Conservation (phyloP, 2,888 invertebrate genomes). For the Stictocephala bisonia region DNA sequence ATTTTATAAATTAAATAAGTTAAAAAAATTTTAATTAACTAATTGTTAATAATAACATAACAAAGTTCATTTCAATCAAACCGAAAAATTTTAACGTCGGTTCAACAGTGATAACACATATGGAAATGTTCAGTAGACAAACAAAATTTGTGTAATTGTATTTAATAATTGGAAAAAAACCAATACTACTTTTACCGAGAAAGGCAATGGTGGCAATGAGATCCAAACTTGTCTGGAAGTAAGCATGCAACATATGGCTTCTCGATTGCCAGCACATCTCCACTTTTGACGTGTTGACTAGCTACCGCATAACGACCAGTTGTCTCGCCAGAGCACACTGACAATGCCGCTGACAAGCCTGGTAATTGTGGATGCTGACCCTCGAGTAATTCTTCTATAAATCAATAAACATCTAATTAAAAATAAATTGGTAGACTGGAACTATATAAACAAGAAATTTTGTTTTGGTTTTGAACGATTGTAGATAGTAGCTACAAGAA, state of each 20-base stretch:
- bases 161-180: background rate
- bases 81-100: background rate
- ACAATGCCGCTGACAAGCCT: slow-evolving; percentile 61
- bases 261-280: slow-evolving; percentile 79
- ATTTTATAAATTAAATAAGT: too few relatives aligned
- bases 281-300: slow-evolving; percentile 71
- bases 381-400: slow-evolving; percentile 67
- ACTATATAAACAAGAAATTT: too few relatives aligned
- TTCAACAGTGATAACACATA: too few relatives aligned
- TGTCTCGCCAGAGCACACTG: slow-evolving; percentile 60
- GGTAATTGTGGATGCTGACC: slow-evolving; percentile 69
- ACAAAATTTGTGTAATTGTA: background rate
- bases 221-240: slow-evolving; percentile 78
- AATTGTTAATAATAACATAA: background rate
- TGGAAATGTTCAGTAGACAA: background rate
- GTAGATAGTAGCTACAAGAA: too few relatives aligned
- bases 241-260: slow-evolving; percentile 80
- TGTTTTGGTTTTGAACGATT: too few relatives aligned
- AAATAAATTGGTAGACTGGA: too few relatives aligned
- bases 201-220: slow-evolving; percentile 85
- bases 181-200: slow-evolving; percentile 69
- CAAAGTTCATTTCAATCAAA: background rate
- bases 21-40: too few relatives aligned
- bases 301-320: slow-evolving; percentile 80
- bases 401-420: too few relatives aligned